phyloP scores from a whole-genome alignment of 1,140 invertebrate species.

The Aethina tumida region DNA sequence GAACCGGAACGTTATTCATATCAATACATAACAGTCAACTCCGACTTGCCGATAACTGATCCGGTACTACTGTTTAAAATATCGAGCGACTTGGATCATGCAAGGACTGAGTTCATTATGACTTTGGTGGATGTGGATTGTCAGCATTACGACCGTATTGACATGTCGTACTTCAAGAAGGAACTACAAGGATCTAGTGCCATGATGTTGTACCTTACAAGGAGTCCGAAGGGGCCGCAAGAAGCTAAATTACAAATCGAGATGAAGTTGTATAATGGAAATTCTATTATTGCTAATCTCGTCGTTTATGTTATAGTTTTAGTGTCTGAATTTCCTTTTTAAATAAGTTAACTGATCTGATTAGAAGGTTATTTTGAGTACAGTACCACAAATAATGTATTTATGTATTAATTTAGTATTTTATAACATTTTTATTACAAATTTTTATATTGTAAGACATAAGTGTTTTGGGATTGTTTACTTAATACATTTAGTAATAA shows the following conservation, averaged over 20 bases:
- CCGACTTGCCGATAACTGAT: slow-evolving; percentile 64
- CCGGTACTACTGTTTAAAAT: slow-evolving; percentile 78
- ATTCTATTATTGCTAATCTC: slow-evolving; percentile 62
- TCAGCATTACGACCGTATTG: slow-evolving; percentile 47
- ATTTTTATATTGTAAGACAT: too few species aligned
- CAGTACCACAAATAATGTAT: too few species aligned
- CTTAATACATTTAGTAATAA: too few species aligned
- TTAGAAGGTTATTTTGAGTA: too few species aligned
- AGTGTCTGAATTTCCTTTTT: slow-evolving; percentile 77
- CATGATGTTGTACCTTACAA: slow-evolving; percentile 61
- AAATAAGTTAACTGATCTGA: slow-evolving; percentile 22
- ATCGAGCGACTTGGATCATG: slow-evolving; percentile 58
- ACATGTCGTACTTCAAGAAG: slow-evolving; percentile 51
- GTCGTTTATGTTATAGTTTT: slow-evolving; percentile 76
- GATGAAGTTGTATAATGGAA: slow-evolving; percentile 72
- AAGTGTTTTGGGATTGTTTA: too few species aligned
- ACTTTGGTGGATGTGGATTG: slow-evolving; percentile 54
- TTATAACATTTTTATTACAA: too few species aligned
- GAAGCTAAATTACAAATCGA: slow-evolving; percentile 77
- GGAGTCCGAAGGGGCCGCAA: slow-evolving; percentile 71
- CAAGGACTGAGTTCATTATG: slow-evolving; percentile 65
- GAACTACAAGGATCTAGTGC: slow-evolving; percentile 17
- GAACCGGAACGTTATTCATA: slow-evolving; percentile 76
- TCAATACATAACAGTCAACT: slow-evolving; percentile 85
- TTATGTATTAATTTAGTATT: too few species aligned